Percentiles rank a stretch among this genome's conserved stretches.
Evolutionary conservation across 2,113 vertebrate species (phyloP).

Genomic region (Charadrius vociferus): DNA sequence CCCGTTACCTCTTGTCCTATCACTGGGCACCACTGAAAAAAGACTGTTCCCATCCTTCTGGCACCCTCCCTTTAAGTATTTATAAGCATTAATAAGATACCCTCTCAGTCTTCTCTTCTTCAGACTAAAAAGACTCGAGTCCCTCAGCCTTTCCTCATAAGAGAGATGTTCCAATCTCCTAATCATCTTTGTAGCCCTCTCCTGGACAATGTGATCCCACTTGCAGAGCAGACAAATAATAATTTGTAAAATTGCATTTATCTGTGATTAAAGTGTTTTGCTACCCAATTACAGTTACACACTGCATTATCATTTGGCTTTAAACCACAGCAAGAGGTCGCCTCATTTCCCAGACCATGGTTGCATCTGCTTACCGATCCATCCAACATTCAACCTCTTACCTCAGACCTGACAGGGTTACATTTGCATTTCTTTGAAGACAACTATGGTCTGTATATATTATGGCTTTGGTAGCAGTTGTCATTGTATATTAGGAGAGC

Average conservation of each 20-base stretch:
- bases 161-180: too few relatives aligned
- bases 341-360: not conserved
- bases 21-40: too few relatives aligned
- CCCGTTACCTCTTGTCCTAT: too few relatives aligned
- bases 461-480: not conserved
- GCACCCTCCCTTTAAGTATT: too few relatives aligned
- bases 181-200: too few relatives aligned
- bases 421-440: fast-evolving
- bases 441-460: not conserved
- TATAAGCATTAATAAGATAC: too few relatives aligned
- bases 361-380: not conserved
- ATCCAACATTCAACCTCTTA: not conserved
- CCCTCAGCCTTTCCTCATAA: too few relatives aligned
- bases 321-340: not conserved
- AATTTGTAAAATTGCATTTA: not conserved
- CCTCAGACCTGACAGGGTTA: not conserved
- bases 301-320: not conserved
- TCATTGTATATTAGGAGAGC: not conserved
- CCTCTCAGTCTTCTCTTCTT: too few relatives aligned
- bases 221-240: not conserved
- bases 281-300: not conserved
- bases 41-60: too few relatives aligned
- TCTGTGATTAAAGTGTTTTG: not conserved
- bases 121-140: too few relatives aligned
- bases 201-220: not conserved